Base-by-base conservation (phyloP, 2,888 invertebrate genomes). In the Arrhopalites spinosus region DNA sequence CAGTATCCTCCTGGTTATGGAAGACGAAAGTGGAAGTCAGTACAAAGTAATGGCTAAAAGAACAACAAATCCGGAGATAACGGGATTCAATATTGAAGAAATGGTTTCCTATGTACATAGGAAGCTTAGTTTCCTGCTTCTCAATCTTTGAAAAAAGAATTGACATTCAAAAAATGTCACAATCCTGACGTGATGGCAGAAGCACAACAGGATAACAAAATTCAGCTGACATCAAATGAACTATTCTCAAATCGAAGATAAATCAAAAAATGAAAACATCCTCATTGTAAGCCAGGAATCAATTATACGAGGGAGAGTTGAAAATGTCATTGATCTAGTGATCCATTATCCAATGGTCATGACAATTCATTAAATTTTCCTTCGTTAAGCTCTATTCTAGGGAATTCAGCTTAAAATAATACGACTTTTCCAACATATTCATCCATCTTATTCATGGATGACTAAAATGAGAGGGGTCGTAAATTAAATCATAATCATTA, bases 31-130 rank as follows among this genome's bases (percentile, higher is more conserved):
- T 74, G 74, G 77, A 74, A 71, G 71, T 27, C 63, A 29, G 56
- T 50, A 11, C 74, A 77, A 74, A 77, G 77, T 66, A 77, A 77
- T 72, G 77, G 77, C 68, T 77, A 73, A 63, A 45, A 47, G 20
- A n/a, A 43, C 27, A 63, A 63, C 36, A n/a, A 53, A 63, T 72
- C 71, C 53, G 59, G 47, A 59, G 72, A 36, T 72, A 43, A 72
- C 59, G 72, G 72, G 72, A 72, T 72, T 36, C 63, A 20, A 61
- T 30, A 72, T 43, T 72, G 72, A 59, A 72, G 63, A 53, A 50
- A 64, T 36, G 20, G 69, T 69, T 69, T 69, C 69, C 69, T 69
- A 27, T 15, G 30, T 64, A 64, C 27, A 64, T 13, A 64, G 64
- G 64, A 64, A 64, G 27, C 17, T 27, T 50, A 50, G 59, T 70